Evolutionary conservation across 2,888 invertebrate species (phyloP), one percentile per base, ranked within the genome.

Genomic region (Chrysolina americana): DNA sequence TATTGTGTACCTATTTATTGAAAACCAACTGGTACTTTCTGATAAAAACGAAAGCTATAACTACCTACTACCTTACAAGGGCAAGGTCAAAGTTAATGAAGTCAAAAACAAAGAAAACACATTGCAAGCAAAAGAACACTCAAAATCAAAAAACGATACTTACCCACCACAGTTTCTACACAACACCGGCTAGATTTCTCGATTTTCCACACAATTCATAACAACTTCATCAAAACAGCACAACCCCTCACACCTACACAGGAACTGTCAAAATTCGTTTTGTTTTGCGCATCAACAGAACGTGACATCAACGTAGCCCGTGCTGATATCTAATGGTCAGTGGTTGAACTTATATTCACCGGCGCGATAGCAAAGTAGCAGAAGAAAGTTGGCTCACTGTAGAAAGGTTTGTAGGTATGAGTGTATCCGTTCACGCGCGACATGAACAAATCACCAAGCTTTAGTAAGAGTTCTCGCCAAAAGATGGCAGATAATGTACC

Each of bases 271-370:
- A n/a, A 15, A 8, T 59, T 36, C 36, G 59, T 59, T 59, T 59
- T 59, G 59, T 59, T 59, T 36, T 59, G 59, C 59, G 59, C 59
- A 59, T 59, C 23, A 59, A 59, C 59, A 59, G 28, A 59, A 59
- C 23, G 15, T 36, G 28, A 36, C 59, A 59, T 59, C 56, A 59
- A 44, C 47, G n/a, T 47, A 2, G n/a, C 15, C 36, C 9, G 28
- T 59, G 36, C 28, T 36, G 59, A 23, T 36, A n/a, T 59, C 10
- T 59, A n/a, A 1, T 21, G 53, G 21, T 53, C 11, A 21, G 5
- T 53, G 2, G 19, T 4, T 2, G 5, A 53, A 36, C 36, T 36
- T 36, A 0, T 8, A 6, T 36, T 36, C 36, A 36, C 36, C 36
- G 36, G 3, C 36, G 36, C 6, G 36, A 36, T 36, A 36, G 36